A percentile compares a stretch with the other conserved stretches of the same genome.
phyloP scores from a whole-genome alignment of 2,797 vertebrate genomes.

The Craterocephalus amniculus region DNA sequence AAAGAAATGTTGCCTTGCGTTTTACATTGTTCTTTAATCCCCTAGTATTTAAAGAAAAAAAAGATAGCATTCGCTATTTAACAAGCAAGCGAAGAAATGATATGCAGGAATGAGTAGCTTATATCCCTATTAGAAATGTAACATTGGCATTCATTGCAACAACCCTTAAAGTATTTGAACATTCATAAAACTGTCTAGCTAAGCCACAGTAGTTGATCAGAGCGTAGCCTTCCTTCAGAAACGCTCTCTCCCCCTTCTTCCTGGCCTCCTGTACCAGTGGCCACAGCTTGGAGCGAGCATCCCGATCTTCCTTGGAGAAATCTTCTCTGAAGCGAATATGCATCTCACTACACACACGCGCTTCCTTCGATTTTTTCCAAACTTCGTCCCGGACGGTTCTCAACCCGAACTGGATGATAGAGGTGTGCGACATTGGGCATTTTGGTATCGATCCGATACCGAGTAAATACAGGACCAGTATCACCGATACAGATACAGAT shows the following conservation, averaged over 20 bases:
- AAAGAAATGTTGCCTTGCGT: background rate
- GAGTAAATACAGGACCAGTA: too few relatives aligned
- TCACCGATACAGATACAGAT: too few relatives aligned
- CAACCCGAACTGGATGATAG: background rate
- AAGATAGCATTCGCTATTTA: background rate
- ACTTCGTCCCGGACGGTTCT: background rate
- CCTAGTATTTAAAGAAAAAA: background rate
- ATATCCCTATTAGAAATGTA: too few relatives aligned
- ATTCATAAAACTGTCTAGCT: too few relatives aligned
- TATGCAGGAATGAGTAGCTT: too few relatives aligned
- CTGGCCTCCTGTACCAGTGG: background rate
- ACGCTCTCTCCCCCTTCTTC: background rate
- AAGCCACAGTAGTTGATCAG: background rate
- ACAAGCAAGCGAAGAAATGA: too few relatives aligned
- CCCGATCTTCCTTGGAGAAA: constrained; percentile 1
- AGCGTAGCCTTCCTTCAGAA: background rate
- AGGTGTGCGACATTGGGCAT: too few relatives aligned
- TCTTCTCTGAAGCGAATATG: background rate
- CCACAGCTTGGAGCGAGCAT: background rate
- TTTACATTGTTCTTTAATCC: background rate
- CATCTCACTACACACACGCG: background rate
- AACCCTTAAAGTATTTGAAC: too few relatives aligned
- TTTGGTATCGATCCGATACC: too few relatives aligned
- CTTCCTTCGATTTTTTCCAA: background rate
- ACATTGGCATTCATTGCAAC: too few relatives aligned